Conservation (phyloP, 2,797 vertebrate species). For the Anisognathus igniventris region DNA sequence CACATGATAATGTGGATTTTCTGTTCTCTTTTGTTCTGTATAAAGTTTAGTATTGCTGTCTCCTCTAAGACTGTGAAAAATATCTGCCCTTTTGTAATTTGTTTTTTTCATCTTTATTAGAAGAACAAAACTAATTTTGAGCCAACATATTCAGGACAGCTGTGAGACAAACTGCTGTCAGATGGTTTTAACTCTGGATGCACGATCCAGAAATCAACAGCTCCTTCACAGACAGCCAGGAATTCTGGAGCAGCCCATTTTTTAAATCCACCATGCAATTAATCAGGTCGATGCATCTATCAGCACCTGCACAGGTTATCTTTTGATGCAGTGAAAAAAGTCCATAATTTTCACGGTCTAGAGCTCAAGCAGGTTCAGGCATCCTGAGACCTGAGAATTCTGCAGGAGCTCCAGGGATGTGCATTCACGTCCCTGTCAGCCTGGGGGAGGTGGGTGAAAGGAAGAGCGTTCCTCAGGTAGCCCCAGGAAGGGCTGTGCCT, state of each 20-base stretch:
- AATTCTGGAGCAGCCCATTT: not conserved
- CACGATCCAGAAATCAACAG: not conserved
- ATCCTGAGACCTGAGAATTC: not conserved
- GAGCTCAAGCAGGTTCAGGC: fast-evolving
- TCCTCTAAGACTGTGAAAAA: not conserved
- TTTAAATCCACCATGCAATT: not conserved
- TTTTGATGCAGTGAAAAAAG: not conserved
- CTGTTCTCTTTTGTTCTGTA: not conserved
- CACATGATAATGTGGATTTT: not conserved
- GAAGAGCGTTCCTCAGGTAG: not conserved
- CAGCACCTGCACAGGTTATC: not conserved
- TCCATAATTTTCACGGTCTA: not conserved
- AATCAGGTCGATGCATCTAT: not conserved
- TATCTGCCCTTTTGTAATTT: not conserved
- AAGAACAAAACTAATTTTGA: not conserved
- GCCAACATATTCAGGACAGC: not conserved
- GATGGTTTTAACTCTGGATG: not conserved
- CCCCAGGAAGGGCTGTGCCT: not conserved
- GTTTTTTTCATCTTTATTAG: not conserved
- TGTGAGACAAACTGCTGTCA: not conserved
- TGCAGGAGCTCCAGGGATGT: not conserved
- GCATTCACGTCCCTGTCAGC: not conserved
- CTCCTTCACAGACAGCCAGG: not conserved
- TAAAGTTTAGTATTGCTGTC: not conserved
- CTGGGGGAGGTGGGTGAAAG: not conserved